Conservation (phyloP, 2,888 invertebrate species). For the Nomada lathburiana region DNA sequence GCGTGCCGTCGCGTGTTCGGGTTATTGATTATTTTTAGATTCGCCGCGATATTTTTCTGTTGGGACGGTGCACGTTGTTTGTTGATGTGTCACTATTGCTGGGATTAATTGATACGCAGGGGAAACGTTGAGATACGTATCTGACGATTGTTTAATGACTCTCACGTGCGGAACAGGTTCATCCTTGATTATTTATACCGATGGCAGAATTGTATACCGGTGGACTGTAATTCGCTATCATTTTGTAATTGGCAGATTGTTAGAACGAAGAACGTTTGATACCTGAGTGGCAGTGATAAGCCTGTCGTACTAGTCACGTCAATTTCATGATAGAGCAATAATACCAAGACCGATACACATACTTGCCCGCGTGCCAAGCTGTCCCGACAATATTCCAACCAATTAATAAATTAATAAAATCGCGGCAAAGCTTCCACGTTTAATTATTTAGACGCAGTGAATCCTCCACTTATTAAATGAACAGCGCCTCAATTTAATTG, state of each 20-base stretch:
- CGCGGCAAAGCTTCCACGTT: too few relatives aligned
- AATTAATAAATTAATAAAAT: too few relatives aligned
- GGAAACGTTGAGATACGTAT: not conserved
- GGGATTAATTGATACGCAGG: too few relatives aligned
- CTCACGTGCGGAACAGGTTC: slow-evolving; percentile 9
- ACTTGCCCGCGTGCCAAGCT: slow-evolving; percentile 9
- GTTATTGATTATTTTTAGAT: not conserved
- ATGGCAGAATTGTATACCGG: not conserved
- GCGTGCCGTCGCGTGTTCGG: not conserved
- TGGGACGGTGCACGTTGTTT: too few relatives aligned
- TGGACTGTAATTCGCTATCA: not conserved
- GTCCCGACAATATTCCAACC: too few relatives aligned
- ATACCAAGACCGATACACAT: slow-evolving; percentile 38
- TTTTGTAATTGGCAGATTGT: not conserved
- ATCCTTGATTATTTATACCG: slow-evolving; percentile 27
- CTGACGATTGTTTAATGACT: slow-evolving; percentile 40
- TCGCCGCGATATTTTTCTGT: not conserved
- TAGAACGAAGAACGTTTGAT: slow-evolving; percentile 4
- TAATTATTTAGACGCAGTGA: too few relatives aligned
- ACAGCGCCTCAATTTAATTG: too few relatives aligned
- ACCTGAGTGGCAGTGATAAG: slow-evolving; percentile 22
- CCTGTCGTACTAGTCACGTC: slow-evolving; percentile 29
- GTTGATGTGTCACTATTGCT: too few relatives aligned
- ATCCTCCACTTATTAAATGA: too few relatives aligned
- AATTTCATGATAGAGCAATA: slow-evolving; percentile 24